Evolutionary conservation across 2,888 invertebrate species (phyloP).

Genomic region (Galerucella calmariensis): DNA sequence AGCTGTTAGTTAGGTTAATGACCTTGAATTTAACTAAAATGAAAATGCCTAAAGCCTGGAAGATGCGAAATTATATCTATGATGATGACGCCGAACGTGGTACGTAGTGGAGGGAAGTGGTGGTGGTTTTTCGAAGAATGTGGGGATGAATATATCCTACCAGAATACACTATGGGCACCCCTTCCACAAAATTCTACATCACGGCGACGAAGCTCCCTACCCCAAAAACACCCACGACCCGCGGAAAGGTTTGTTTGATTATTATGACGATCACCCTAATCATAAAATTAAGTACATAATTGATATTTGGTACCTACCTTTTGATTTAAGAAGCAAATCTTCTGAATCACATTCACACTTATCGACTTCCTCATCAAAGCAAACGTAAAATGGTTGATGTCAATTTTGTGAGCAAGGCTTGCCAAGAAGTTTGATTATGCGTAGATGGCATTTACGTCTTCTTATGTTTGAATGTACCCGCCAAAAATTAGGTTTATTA

Average conservation of each 20-base stretch:
- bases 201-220: slow-evolving; percentile 66
- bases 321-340: slow-evolving; percentile 27
- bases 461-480: slow-evolving; percentile 49
- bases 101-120: slow-evolving; percentile 65
- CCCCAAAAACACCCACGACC: slow-evolving; percentile 64
- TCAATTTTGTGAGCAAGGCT: slow-evolving; percentile 53
- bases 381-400: slow-evolving; percentile 52
- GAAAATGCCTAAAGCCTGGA: slow-evolving; percentile 47
- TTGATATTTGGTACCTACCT: slow-evolving; percentile 48
- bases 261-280: slow-evolving; percentile 49
- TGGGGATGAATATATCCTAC: slow-evolving; percentile 67
- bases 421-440: slow-evolving; percentile 53
- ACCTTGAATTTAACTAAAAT: slow-evolving; percentile 56
- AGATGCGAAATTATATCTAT: slow-evolving; percentile 51
- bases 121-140: slow-evolving; percentile 65
- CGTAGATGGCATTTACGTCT: slow-evolving; percentile 57
- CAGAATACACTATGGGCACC: slow-evolving; percentile 65
- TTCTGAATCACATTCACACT: slow-evolving; percentile 50
- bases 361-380: slow-evolving; percentile 59
- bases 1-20: slow-evolving; percentile 57
- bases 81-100: slow-evolving; percentile 64
- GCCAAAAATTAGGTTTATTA: slow-evolving; percentile 30
- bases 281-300: slow-evolving; percentile 29
- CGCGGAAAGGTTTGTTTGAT: slow-evolving; percentile 62
- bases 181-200: slow-evolving; percentile 66